phyloP scores from a whole-genome alignment of 2,797 vertebrate species.

The Chrosomus eos region DNA sequence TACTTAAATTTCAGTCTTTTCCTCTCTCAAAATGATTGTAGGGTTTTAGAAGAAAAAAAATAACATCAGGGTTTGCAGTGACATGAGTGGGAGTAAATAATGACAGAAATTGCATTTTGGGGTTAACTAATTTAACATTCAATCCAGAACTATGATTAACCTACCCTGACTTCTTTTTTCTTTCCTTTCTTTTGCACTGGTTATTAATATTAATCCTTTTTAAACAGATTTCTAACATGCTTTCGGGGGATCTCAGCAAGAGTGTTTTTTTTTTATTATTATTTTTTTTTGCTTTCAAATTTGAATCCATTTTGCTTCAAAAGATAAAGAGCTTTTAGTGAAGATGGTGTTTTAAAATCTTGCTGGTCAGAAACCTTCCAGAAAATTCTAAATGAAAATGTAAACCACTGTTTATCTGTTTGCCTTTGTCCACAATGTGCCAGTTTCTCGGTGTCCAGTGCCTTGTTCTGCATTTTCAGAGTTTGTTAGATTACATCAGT shows the following conservation, averaged over 20 bases:
- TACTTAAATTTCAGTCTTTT: neutral
- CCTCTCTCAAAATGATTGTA: neutral
- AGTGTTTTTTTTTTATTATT: no score
- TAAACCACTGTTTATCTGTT: conserved; percentile 13
- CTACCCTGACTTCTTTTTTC: neutral
- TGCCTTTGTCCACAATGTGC: conserved; percentile 61
- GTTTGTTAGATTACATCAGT: conserved; percentile 34
- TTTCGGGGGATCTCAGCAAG: neutral
- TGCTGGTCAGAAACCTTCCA: neutral
- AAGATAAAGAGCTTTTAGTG: neutral
- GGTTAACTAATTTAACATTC: neutral
- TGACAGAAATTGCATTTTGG: neutral
- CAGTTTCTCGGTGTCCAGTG: conserved; percentile 78
- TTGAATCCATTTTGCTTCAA: neutral
- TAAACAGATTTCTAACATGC: neutral
- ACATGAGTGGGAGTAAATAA: neutral
- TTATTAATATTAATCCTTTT: neutral
- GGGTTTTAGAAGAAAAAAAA: neutral
- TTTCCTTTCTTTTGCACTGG: neutral
- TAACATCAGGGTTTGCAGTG: neutral
- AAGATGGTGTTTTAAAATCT: neutral
- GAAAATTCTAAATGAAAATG: neutral
- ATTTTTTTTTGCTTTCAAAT: neutral
- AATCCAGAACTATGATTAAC: conserved; percentile 65
- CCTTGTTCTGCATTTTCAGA: conserved; percentile 72